A percentile compares a stretch with the other conserved stretches of the same genome.
phyloP scores from a whole-genome alignment of 64 coral and sea anemone genomes.

The Porites australiensis region DNA sequence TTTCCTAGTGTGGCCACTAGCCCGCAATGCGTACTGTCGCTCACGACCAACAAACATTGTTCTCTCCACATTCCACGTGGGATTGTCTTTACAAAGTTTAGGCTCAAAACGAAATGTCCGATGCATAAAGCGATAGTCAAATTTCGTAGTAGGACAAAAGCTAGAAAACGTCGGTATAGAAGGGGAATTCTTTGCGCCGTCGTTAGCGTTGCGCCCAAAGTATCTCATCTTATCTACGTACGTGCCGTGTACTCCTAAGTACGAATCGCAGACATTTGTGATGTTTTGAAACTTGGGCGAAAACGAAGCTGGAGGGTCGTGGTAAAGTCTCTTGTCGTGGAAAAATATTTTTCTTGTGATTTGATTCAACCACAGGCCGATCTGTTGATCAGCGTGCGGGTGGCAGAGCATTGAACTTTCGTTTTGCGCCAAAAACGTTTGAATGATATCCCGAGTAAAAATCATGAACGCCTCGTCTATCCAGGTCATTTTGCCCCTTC shows the following conservation, averaged over 20 bases:
- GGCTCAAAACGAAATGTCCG: constrained; percentile 9
- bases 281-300: constrained; percentile 1
- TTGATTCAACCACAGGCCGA: constrained; percentile 61
- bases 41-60: not conserved
- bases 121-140: not conserved
- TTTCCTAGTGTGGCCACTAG: too few species aligned
- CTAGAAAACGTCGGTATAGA: not conserved
- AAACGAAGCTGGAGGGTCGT: not conserved
- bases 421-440: constrained; percentile 55
- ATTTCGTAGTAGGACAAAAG: constrained; percentile 11
- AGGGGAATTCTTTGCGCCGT: not conserved
- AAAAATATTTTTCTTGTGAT: constrained; percentile 15
- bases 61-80: not conserved
- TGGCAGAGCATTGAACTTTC: constrained; percentile 46
- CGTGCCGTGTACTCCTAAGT: constrained; percentile 51
- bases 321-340: constrained; percentile 29
- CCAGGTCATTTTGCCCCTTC: not conserved
- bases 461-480: constrained; percentile 66
- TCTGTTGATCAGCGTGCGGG: constrained; percentile 69
- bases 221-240: constrained; percentile 13
- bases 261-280: constrained; percentile 40
- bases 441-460: constrained; percentile 51
- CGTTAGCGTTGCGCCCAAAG: constrained; percentile 19
- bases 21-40: too few species aligned
- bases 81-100: constrained; percentile 42